Evolutionary conservation across 2,113 vertebrate species (phyloP).

Genomic region (Mustela lutreola): DNA sequence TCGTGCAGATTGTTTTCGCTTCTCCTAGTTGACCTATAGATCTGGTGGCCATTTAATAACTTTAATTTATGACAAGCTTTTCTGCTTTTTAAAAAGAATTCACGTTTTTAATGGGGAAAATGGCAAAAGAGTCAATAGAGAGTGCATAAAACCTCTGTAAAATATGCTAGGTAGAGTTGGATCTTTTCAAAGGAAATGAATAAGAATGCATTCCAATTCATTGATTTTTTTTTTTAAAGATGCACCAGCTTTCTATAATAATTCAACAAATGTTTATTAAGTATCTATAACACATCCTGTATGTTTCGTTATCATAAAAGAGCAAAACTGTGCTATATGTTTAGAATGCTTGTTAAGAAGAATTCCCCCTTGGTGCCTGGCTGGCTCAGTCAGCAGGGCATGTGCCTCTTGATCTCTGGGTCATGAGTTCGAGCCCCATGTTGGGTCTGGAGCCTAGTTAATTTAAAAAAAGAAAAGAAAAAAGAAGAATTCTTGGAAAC

Average conservation of each 20-base stretch:
- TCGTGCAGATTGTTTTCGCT: not conserved
- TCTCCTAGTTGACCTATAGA: not conserved
- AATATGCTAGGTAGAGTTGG: not conserved
- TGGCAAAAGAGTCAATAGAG: not conserved
- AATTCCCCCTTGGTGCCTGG: not conserved
- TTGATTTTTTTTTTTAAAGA: not conserved
- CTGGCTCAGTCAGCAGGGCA: not conserved
- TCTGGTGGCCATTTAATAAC: not conserved
- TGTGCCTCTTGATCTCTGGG: not conserved
- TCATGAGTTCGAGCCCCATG: not conserved
- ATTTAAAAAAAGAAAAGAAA: not conserved
- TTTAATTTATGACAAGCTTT: not conserved
- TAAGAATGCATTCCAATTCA: not conserved
- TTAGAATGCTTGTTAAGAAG: not conserved
- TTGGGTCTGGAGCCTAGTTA: not conserved
- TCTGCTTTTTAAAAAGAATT: not conserved
- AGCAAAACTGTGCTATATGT: not conserved
- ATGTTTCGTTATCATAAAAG: not conserved
- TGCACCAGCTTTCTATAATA: not conserved
- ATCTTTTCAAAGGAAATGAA: not conserved
- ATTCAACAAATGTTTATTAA: not conserved
- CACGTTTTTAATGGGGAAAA: not conserved
- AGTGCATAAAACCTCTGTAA: not conserved
- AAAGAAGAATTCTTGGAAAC: not conserved
- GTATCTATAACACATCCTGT: not conserved